Evolutionary conservation across 2,797 vertebrate genomes (phyloP), one percentile per base, ranked within the genome.

Genomic region (Sarcophilus harrisii): DNA sequence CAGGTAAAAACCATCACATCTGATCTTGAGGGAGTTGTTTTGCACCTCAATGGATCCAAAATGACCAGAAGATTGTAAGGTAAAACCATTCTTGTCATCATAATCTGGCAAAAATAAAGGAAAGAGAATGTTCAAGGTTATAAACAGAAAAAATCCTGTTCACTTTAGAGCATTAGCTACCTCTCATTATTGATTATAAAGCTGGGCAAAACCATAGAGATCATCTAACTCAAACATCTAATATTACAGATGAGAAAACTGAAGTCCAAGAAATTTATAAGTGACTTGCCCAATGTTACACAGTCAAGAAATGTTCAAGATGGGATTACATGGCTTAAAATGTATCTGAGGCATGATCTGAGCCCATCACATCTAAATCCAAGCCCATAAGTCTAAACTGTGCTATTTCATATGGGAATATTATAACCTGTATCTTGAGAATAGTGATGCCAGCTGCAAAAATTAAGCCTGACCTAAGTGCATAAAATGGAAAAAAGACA

Each of bases 1-100:
- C 1, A 98, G 97, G 93, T 99, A 99, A 96, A 98, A 98, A n/a
- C 98, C 98, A 3, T 99, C 98, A 0, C 98, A 98, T 57, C 52
- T 27, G 92, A 98, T 97, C 28, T 96, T 0, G 28, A 99, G 66
- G 4, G 98, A 98, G 29, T 98, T 98, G 0, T 98, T 98, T 32
- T 92, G 93, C 95, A 98, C 96, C 92, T 95, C 93, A 95, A 98
- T 98, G 87, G 95, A 73, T 55, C 97, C 97, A 11, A 1, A 0
- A 5, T 97, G 29, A 0, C 49, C 57, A 16, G 27, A 92, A 29
- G 91, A 5, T 30, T 27, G 32, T 18, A 98, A 49, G 60, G 98
- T 98, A 93, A 98, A 13, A 0, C 98, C 96, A 16, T 90, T 96
- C 57, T 95, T 97, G 52, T 95, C 49, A 89, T 97, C 98, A 92